Percentiles rank a stretch among this genome's conserved stretches.
phyloP scores from a whole-genome alignment of 35 echinoderm and acorn worm genomes.

The Apostichopus californicus region DNA sequence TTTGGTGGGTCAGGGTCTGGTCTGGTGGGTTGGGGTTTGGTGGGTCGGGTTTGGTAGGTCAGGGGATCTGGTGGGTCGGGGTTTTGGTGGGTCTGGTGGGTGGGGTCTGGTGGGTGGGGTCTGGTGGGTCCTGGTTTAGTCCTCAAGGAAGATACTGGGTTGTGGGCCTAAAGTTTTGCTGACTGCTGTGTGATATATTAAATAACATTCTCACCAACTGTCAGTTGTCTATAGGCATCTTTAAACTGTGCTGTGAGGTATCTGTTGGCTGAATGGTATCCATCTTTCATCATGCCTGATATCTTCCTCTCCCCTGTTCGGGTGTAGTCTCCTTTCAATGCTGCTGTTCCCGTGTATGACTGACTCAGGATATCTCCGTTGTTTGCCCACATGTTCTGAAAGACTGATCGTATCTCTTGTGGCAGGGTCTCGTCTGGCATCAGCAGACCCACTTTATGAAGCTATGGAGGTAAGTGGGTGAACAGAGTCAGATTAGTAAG shows the following conservation, averaged over 20 bases:
- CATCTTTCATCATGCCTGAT: constrained; percentile 96
- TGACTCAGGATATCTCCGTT: constrained; percentile 92
- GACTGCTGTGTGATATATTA: too few species aligned
- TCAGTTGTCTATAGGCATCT: constrained; percentile 95
- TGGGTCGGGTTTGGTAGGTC: too few species aligned
- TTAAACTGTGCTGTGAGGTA: constrained; percentile 97
- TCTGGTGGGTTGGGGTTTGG: too few species aligned
- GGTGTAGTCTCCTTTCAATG: constrained; percentile 88
- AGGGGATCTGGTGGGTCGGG: too few species aligned
- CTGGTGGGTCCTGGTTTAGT: neutral
- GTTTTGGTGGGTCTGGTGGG: too few species aligned
- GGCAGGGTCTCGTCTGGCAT: constrained; percentile 77
- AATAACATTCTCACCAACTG: constrained; percentile 65
- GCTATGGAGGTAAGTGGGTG: constrained; percentile 17
- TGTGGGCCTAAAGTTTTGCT: too few species aligned
- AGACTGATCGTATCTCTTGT: constrained; percentile 62
- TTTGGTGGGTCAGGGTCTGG: too few species aligned
- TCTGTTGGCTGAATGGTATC: constrained; percentile 93
- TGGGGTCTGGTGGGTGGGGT: too few species aligned
- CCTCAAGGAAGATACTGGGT: too few species aligned
- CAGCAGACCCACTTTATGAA: constrained; percentile 89
- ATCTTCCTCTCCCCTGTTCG: constrained; percentile 92
- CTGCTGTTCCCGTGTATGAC: constrained; percentile 91
- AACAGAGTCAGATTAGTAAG: too few species aligned
- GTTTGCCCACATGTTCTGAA: constrained; percentile 96